These are phyloP conservation scores for Calliopum simillimum DNA, from an alignment of 2,888 invertebrate genomes.

Conservation along the genomic window DNA sequence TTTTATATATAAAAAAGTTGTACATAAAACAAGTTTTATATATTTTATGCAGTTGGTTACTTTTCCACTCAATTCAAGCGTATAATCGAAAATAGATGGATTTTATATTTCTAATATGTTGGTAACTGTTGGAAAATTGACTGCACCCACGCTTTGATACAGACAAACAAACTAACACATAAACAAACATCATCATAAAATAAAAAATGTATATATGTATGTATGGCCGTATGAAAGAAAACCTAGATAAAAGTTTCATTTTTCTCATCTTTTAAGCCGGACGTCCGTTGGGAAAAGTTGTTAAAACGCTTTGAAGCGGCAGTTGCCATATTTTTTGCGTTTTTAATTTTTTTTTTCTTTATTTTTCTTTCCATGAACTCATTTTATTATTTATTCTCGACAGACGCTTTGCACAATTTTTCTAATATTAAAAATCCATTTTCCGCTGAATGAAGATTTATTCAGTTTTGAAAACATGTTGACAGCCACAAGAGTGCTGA, in stretches of 20 bases:
- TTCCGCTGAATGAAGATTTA: slow-evolving; percentile 65
- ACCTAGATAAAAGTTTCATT: slow-evolving; percentile 62
- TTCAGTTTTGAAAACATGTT: slow-evolving; percentile 63
- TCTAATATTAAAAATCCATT: slow-evolving; percentile 63
- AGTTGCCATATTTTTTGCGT: slow-evolving; percentile 38
- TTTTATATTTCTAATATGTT: slow-evolving; percentile 43
- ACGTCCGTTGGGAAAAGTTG: slow-evolving; percentile 63
- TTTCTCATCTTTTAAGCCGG: slow-evolving; percentile 64
- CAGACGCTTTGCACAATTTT: slow-evolving; percentile 46
- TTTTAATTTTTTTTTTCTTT: slow-evolving; percentile 2
- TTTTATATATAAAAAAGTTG: too few relatives aligned
- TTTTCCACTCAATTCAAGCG: slow-evolving; percentile 60
- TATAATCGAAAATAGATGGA: slow-evolving; percentile 60
- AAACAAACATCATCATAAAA: slow-evolving; percentile 18
- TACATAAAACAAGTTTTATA: too few relatives aligned
- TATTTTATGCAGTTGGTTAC: slow-evolving; percentile 37
- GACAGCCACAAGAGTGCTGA: slow-evolving; percentile 33
- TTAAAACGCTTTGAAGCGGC: slow-evolving; percentile 49
- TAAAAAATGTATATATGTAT: too few relatives aligned
- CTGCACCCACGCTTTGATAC: slow-evolving; percentile 39
- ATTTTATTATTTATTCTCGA: slow-evolving; percentile 41
- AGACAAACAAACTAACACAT: slow-evolving; percentile 34
- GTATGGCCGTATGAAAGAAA: slow-evolving; percentile 8
- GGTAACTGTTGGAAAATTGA: slow-evolving; percentile 48
- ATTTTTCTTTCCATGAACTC: slow-evolving; percentile 30